Evolutionary conservation across 2,113 vertebrate genomes (phyloP), one percentile per base, ranked within the genome.

Genomic region (Etheostoma cragini): DNA sequence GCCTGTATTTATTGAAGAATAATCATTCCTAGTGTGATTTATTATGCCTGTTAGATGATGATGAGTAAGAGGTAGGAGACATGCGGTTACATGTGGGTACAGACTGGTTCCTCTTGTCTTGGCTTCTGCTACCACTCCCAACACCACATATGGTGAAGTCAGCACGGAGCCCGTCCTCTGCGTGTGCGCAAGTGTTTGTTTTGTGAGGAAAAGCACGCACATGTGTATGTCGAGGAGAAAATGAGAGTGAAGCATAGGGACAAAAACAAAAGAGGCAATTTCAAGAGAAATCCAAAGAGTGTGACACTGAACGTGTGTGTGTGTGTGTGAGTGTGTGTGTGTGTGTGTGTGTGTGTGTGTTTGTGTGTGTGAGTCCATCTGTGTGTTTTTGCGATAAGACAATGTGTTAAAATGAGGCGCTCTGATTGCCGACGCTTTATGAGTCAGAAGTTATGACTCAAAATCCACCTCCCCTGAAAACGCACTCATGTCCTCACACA

Each of bases 361-460:
- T 42, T 45, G 65, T 52, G 54, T 46, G n/a, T 84, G 60, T 60
- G 67, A 11, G 19, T 87, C 80, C 89, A 85, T 84, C 76, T 88
- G 88, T 65, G 71, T 72, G 71, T 83, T 89, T 85, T 61, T 64
- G 66, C 76, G 66, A 80, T 74, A 76, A 88, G 87, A 89, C 84
- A 92, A 87, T 88, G 91, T 91, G 91, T 89, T 92, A 83, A 88
- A 92, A 90, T 81, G 79, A 89, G 68, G 63, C 47, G 38, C 81
- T 91, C 86, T 89, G 82, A 92, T 92, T 93, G 91, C 90, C 91
- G 56, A 93, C 86, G 89, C 90, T 94, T 92, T 91, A 67, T 94
- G 94, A 95, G 92, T 95, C 94, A 94, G 90, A 86, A 90, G 76
- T 84, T 79, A 88, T 95, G 94, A 94, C 89, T 95, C 94, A 93